phyloP scores from a whole-genome alignment of 1,140 invertebrate species.

The Bathynomus jamesi region DNA sequence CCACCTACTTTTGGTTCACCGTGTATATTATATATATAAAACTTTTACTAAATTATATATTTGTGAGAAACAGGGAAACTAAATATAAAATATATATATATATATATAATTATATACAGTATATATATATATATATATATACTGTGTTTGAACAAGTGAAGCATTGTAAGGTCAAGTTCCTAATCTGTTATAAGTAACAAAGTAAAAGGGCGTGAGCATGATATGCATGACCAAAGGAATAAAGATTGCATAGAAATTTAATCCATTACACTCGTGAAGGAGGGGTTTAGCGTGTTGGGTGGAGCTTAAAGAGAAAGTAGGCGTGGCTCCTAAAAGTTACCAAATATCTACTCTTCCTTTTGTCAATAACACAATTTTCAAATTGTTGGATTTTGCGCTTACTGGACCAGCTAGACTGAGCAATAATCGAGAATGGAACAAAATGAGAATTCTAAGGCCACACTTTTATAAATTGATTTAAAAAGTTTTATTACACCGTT shows the following conservation, averaged over 20 bases:
- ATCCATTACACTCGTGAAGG: too few relatives aligned
- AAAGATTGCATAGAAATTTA: too few relatives aligned
- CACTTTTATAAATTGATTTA: not conserved
- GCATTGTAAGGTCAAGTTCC: not conserved
- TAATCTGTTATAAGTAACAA: not conserved
- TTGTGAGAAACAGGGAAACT: not conserved
- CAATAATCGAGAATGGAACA: not conserved
- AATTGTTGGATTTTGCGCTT: not conserved
- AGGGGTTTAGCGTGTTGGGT: not conserved
- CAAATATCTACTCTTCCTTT: not conserved
- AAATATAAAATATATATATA: not conserved
- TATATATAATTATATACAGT: not conserved
- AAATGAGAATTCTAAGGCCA: not conserved
- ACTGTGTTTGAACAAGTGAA: not conserved
- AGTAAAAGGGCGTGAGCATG: not conserved
- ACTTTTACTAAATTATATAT: not conserved
- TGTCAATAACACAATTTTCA: not conserved
- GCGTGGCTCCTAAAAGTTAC: not conserved
- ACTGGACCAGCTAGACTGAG: not conserved
- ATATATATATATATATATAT: not conserved
- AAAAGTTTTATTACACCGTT: too few relatives aligned
- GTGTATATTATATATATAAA: not conserved
- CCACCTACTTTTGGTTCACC: too few relatives aligned
- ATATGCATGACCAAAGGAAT: not conserved
- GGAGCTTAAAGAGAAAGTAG: not conserved